Evolutionary conservation across 35 echinoderm and acorn worm genomes (phyloP), one percentile per base, ranked within the genome.

Genomic region (Apostichopus japonicus): DNA sequence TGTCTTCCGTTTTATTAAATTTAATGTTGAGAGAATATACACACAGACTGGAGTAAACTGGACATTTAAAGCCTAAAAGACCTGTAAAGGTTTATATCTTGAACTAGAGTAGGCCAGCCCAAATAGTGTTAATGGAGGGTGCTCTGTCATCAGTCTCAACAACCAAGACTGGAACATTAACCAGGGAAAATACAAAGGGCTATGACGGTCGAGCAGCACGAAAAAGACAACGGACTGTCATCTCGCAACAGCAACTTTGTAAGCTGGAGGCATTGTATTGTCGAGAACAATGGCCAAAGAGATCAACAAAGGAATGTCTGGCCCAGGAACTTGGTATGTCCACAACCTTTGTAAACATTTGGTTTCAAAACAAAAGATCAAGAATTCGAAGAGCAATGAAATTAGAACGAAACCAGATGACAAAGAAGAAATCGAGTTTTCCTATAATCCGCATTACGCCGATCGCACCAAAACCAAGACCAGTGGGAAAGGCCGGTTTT

Each of bases 331-430:
- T 96, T 16, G 93, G 90, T 10, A 98, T 92, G 93, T 93, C 97
- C 13, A 93, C 94, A 6, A 91, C 94, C 52, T 98, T 96, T 78
- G 97, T 98, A 17, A 98, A 96, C 76, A 94, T 96, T 72, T 98
- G 97, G 97, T 98, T 98, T 77, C 97, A 98, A 70, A 98, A 96
- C 92, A 98, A 98, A 75, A 79, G 97, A 63, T 98, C 94, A 19
- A 89, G 62, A 72, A 65, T 89, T 5, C 44, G 86, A 24, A 89
- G 72, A 33, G 62, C 83, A 23, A 24, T 89, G 22, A 19, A 65
- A 72, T 3, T 63, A 62, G 80, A 84, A 55, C 55, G 13, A 19
- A 15, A 56, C 4, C 13, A 6, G 54, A 57, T n/a, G 21, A 9
- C 17, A 57, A n/a, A 5, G 17, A 84, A 84, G 52, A 24, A n/a